Percentiles rank a stretch among this genome's conserved stretches.
Evolutionary conservation across 30 jellyfish, hydroid and myxozoan species (phyloP).

Genomic region (Turritopsis rubra): DNA sequence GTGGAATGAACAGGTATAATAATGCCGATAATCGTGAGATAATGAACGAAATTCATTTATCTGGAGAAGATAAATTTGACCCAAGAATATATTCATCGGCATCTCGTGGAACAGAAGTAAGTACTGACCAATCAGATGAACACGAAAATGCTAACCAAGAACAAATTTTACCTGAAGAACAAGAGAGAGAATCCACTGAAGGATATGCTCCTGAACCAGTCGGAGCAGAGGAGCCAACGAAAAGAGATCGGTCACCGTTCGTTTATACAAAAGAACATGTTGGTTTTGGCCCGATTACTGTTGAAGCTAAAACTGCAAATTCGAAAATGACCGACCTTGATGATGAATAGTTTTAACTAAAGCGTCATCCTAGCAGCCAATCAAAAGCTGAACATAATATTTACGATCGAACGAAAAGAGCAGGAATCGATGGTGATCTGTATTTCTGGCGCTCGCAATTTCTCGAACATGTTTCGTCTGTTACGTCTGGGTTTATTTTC

Average conservation of each 20-base stretch:
- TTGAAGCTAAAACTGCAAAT: conserved; percentile 91
- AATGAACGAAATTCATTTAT: conserved; percentile 15
- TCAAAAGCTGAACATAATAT: neutral
- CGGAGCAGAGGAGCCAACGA: neutral
- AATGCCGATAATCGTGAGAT: conserved; percentile 25
- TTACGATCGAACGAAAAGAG: neutral
- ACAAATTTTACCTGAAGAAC: neutral
- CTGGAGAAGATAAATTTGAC: conserved; percentile 26
- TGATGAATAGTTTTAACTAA: conserved; percentile 10
- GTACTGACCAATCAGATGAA: conserved; percentile 17
- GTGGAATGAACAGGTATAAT: neutral
- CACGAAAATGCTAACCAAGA: conserved; percentile 32
- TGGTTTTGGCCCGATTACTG: conserved; percentile 96
- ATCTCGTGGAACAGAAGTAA: conserved; percentile 33
- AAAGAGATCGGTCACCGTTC: conserved; percentile 19
- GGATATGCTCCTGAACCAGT: conserved; percentile 10
- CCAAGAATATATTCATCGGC: conserved; percentile 25
- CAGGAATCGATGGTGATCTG: neutral
- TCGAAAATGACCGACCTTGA: conserved; percentile 73
- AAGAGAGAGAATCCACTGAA: neutral
- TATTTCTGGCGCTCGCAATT: neutral
- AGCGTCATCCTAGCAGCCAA: neutral
- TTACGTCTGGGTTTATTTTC: too few relatives aligned
- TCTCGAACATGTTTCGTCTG: too few relatives aligned
- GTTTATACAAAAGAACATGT: conserved; percentile 88